Percentiles rank a stretch among this genome's conserved stretches.
Evolutionary conservation across 2,888 invertebrate species (phyloP).

Genomic region (Dasypogon diadema): DNA sequence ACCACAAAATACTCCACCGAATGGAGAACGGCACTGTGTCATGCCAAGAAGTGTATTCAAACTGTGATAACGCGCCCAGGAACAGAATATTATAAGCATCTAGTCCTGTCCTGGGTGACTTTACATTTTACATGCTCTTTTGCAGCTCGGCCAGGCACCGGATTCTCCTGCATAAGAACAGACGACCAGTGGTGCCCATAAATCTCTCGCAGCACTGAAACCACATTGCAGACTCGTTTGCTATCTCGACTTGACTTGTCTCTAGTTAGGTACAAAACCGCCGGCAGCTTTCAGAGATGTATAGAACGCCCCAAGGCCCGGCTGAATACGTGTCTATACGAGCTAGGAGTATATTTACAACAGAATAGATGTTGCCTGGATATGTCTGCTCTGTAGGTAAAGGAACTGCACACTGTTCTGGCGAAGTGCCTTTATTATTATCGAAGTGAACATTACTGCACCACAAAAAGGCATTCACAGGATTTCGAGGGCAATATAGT

Average conservation of each 20-base stretch:
- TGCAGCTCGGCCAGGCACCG: background rate
- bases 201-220: slow-evolving; percentile 31
- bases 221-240: slow-evolving; percentile 43
- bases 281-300: slow-evolving; percentile 6
- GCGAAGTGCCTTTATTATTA: slow-evolving; percentile 43
- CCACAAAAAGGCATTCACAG: slow-evolving; percentile 30
- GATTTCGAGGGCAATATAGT: slow-evolving; percentile 18
- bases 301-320: background rate
- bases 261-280: slow-evolving; percentile 6
- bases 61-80: background rate
- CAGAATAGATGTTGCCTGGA: background rate
- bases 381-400: slow-evolving; percentile 1
- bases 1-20: background rate
- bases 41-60: background rate
- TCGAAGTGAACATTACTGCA: slow-evolving; percentile 30
- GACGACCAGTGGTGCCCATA: slow-evolving; percentile 30
- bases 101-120: background rate
- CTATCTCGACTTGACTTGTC: slow-evolving; percentile 28
- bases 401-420: slow-evolving; percentile 33
- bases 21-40: background rate
- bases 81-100: background rate
- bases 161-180: slow-evolving; percentile 9
- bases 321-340: background rate
- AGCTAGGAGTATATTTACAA: slow-evolving; percentile 19
- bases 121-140: slow-evolving; percentile 13